Base-by-base conservation (phyloP, 2,888 invertebrate genomes). In the Lasiommata megera region DNA sequence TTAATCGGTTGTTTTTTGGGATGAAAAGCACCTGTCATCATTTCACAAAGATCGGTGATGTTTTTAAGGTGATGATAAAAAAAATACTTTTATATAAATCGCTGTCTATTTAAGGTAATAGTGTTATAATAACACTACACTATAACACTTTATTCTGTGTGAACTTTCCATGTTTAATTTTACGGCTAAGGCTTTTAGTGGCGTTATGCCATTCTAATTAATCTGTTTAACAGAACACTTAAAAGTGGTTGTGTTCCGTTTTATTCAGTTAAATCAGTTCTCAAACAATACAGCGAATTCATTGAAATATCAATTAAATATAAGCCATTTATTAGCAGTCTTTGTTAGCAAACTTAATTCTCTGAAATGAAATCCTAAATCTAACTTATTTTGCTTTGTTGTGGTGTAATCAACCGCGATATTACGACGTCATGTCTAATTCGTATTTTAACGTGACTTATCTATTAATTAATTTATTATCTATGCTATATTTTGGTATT, bases 251-350 rank as follows among this genome's bases (percentile, higher is more conserved):
- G 31, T 17, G 16, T 31, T 29, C 29, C 9, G 23, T 14, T 44
- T 14, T 47, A 55, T 55, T 54, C 36, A 16, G 38, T 54, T 52
- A 41, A 52, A 40, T 8, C 44, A 28, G 34, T 47, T 53, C 40
- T 38, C 14, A 41, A 48, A 48, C 41, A 52, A 60, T 60, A n/a
- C 18, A 31, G 17, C 29, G 12, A 56, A 47, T 56, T 53, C 37
- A 56, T 52, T 46, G 40, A 9, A 52, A 41, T 40, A 18, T 36
- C 40, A 59, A 52, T 59, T 28, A 51, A 59, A 47, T 41, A 41
- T 18, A 18, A 41, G 40, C 11, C 18, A 41, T 41, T 41, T 18
- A 41, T 41, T 41, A 18, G 17, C 17, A 18, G 18, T 17, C 40
- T 41, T 41, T 41, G 40, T 41, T n/a, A 41, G 18, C 18, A 11